Conservation (phyloP, 2,797 vertebrate species). For the Falco peregrinus region DNA sequence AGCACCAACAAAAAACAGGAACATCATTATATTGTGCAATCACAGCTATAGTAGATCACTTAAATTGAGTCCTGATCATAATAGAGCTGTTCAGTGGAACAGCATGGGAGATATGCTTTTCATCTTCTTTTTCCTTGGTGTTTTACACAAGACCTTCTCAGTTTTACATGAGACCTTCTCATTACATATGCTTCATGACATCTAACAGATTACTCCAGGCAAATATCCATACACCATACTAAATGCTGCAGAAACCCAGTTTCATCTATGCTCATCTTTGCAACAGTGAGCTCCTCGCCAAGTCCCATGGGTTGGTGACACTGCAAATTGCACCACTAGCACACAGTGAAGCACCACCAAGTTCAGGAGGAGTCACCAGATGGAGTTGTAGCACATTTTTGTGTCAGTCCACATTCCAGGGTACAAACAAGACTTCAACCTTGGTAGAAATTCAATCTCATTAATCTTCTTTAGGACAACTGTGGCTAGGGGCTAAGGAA, state of each 20-base stretch:
- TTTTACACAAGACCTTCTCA: not conserved
- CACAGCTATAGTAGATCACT: not conserved
- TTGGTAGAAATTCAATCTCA: not conserved
- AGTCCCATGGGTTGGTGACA: not conserved
- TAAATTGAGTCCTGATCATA: not conserved
- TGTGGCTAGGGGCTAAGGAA: not conserved
- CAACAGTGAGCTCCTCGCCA: not conserved
- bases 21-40: not conserved
- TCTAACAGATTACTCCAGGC: not conserved
- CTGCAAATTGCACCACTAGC: fast-evolving
- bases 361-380: not conserved
- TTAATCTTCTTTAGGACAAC: not conserved
- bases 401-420: not conserved
- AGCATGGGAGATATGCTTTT: not conserved
- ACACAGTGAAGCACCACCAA: not conserved
- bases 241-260: not conserved
- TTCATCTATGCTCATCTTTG: not conserved
- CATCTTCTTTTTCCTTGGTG: not conserved
- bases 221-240: not conserved
- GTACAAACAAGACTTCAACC: not conserved
- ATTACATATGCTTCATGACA: not conserved
- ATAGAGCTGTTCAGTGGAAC: not conserved
- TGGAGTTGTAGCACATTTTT: not conserved
- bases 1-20: not conserved
- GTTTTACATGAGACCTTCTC: not conserved